Base-by-base conservation (phyloP, 2,797 vertebrate genomes). In the Myiothlypis chrysogaster region DNA sequence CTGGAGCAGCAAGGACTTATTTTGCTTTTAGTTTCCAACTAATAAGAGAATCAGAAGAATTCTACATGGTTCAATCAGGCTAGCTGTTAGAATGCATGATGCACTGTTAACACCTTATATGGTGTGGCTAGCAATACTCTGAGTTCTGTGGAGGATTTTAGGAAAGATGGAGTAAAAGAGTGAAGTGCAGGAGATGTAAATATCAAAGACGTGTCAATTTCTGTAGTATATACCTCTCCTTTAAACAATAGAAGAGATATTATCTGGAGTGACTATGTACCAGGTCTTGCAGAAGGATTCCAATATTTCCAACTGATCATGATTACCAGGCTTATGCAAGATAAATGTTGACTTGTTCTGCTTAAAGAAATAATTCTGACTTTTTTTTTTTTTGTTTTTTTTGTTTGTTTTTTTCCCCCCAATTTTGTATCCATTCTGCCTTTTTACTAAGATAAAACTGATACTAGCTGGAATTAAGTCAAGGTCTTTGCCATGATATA, bases 321-420 rank as follows among this genome's bases (percentile, higher is more conserved):
- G 27, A 63, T 59, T 49, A 17, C 4, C 41, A 37, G 21, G 17
- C 12, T n/a, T 69, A 12, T 70, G 11, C 50, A 44, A 60, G 16
- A n/a, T 23, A 87, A 55, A 66, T 39, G 6, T 41, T 72, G 47
- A 59, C 6, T 89, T 69, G 6, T 53, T 75, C 39, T 72, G 22
- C 39, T 59, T 68, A 50, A 83, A 81, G 27, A 69, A 25, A 11
- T 68, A 37, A 37, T 84, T 79, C 21, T 79, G 25, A 21, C 23
- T 44, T 55, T 30, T 39, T 25, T 0, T 3, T 9, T 52, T 14
- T 1, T 1, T 39, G 12, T 15, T 41, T 14, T 1, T 12, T 37
- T 37, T 12, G 10, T 37, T 39, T 39, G 37, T 37, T 50, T 14
- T 25, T 10, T 10, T 0, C 2, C 18, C 30, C 17, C 5, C 9